Conservation (phyloP, 2,113 vertebrate genomes). For the Alces alces region DNA sequence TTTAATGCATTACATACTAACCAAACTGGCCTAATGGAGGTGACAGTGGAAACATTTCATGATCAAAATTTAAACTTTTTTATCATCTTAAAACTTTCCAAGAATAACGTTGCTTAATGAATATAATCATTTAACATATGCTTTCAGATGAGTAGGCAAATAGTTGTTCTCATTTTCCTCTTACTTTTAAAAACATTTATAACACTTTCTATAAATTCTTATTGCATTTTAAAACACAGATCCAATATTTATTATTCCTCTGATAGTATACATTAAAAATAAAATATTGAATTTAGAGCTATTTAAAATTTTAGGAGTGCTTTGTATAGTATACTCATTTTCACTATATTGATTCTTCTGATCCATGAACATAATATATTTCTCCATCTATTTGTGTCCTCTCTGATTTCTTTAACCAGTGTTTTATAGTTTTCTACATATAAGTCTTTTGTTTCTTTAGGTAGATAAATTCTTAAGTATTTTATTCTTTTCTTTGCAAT, state of each 20-base stretch:
- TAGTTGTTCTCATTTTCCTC: background rate
- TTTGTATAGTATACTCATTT: too few species aligned
- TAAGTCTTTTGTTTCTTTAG: too few species aligned
- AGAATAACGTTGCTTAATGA: background rate
- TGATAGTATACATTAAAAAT: constrained; percentile 36
- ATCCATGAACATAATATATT: too few species aligned
- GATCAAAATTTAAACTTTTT: background rate
- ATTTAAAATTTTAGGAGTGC: constrained; percentile 37
- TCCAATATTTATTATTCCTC: constrained; percentile 39
- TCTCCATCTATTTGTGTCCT: too few species aligned
- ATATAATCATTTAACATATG: background rate
- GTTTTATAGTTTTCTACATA: too few species aligned
- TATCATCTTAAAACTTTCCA: background rate
- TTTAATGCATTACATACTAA: background rate
- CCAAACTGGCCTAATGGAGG: background rate
- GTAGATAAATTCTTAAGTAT: too few species aligned
- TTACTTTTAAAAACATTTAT: constrained; percentile 41
- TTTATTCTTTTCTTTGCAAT: too few species aligned
- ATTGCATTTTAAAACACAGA: constrained; percentile 49
- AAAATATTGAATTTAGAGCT: constrained; percentile 57
- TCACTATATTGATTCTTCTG: too few species aligned
- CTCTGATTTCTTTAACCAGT: too few species aligned
- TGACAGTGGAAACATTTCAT: background rate
- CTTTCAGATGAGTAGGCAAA: background rate
- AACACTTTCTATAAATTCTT: background rate